Evolutionary conservation across 1,140 invertebrate species (phyloP).

Genomic region (Maconellicoccus hirsutus): DNA sequence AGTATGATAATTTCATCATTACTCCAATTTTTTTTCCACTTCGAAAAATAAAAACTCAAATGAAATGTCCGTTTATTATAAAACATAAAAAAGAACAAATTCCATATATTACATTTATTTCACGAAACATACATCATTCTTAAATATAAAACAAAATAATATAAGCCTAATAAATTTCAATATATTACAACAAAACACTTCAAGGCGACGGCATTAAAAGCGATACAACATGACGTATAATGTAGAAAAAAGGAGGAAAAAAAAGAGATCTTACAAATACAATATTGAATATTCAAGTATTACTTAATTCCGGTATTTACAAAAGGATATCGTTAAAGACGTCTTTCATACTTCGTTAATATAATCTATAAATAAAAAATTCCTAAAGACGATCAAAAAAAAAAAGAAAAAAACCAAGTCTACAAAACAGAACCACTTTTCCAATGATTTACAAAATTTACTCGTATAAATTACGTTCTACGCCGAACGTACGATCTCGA

Average conservation of each 20-base stretch:
- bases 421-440: too few relatives aligned
- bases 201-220: background rate
- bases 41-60: too few relatives aligned
- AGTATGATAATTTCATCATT: too few relatives aligned
- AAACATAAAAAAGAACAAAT: background rate
- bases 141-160: background rate
- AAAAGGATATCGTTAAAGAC: background rate
- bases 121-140: background rate
- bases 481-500: too few relatives aligned
- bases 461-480: too few relatives aligned
- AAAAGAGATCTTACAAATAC: conserved; percentile 3
- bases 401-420: background rate
- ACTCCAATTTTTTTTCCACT: too few relatives aligned
- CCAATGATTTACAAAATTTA: too few relatives aligned
- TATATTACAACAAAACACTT: background rate
- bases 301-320: background rate
- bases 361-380: background rate
- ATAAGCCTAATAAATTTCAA: background rate
- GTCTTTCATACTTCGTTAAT: background rate
- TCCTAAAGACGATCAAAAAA: background rate
- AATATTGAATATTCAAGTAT: background rate
- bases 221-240: background rate
- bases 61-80: too few relatives aligned
- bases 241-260: background rate
- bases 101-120: background rate